phyloP scores from a whole-genome alignment of 2,113 vertebrate species.

The Turdus rufiventris region DNA sequence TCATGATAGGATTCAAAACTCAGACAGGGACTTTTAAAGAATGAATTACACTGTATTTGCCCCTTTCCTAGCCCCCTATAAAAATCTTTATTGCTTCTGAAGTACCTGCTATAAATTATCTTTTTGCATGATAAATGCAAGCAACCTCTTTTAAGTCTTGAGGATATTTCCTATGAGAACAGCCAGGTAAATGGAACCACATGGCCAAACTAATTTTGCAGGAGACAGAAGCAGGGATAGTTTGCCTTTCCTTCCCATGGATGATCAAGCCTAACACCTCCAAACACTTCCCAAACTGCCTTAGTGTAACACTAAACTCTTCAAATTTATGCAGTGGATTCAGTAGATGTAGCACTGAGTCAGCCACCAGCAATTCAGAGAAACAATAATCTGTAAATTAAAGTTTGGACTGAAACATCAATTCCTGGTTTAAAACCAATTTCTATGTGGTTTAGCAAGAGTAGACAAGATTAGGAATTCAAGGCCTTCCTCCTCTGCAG shows the following conservation, averaged over 20 bases:
- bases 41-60: background rate
- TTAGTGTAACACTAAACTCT: background rate
- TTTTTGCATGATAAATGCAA: background rate
- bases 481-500: background rate
- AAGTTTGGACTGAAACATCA: background rate
- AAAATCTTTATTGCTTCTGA: background rate
- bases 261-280: background rate
- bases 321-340: background rate
- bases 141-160: background rate
- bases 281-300: background rate
- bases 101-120: background rate
- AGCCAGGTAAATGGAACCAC: background rate
- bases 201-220: background rate
- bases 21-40: background rate
- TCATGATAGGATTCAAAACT: background rate
- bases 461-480: background rate
- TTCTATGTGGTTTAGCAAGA: background rate
- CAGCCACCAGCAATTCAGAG: background rate
- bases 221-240: background rate
- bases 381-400: background rate
- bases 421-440: background rate
- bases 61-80: background rate
- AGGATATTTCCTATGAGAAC: background rate
- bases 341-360: background rate
- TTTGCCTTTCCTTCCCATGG: background rate